These are phyloP conservation scores for Muntiacus reevesi DNA, from an alignment of 2,113 vertebrate genomes.

Conservation along the genomic window DNA sequence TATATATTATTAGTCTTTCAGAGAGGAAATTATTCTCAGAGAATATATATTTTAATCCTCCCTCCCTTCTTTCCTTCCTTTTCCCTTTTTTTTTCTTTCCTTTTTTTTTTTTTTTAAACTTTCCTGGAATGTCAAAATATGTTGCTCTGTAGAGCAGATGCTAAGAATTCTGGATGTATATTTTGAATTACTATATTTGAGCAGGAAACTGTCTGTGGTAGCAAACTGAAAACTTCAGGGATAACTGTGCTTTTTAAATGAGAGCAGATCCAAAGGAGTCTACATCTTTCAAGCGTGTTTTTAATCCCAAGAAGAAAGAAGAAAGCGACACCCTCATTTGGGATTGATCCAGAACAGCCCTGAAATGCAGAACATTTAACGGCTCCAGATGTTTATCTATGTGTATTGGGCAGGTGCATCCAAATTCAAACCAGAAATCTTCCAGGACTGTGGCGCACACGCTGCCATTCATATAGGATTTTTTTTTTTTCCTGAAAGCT, in stretches of 20 bases:
- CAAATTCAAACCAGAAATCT: not conserved
- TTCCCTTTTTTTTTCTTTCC: not conserved
- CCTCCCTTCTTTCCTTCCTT: not conserved
- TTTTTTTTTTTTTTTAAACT: not conserved
- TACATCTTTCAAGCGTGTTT: not conserved
- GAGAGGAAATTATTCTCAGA: slow-evolving; percentile 18
- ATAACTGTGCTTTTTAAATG: slow-evolving; percentile 57
- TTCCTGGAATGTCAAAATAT: slow-evolving; percentile 29
- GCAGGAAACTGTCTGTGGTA: slow-evolving; percentile 24
- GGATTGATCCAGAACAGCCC: slow-evolving; percentile 4
- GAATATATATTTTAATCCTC: slow-evolving; percentile 33
- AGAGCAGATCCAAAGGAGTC: not conserved
- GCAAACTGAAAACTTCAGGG: slow-evolving; percentile 48
- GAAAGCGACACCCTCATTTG: slow-evolving; percentile 23
- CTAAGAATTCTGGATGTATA: slow-evolving; percentile 36
- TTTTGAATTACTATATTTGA: slow-evolving; percentile 48
- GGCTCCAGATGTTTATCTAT: slow-evolving; percentile 5
- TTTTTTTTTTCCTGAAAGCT: not conserved
- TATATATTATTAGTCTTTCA: slow-evolving; percentile 27
- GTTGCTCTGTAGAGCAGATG: slow-evolving; percentile 40
- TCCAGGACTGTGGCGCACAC: not conserved
- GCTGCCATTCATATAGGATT: not conserved
- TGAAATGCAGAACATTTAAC: not conserved
- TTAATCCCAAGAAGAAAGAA: not conserved
- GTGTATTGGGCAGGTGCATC: not conserved